These are phyloP conservation scores for Sebastes fasciatus DNA, from an alignment of 2,113 vertebrate genomes.

Conservation along the genomic window DNA sequence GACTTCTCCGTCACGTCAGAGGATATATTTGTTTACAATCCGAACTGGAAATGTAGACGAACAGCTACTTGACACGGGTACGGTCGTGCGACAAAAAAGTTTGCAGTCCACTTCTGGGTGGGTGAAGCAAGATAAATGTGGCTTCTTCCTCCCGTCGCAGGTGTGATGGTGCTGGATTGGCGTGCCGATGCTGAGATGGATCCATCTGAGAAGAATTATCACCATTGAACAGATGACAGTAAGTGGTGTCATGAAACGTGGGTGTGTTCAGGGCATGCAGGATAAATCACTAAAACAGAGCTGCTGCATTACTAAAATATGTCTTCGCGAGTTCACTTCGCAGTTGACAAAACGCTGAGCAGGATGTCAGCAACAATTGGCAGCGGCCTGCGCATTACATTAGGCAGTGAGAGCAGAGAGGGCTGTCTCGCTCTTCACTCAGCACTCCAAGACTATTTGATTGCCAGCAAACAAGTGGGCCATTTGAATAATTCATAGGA, in stretches of 20 bases:
- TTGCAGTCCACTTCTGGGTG: constrained; percentile 53
- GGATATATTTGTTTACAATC: constrained; percentile 48
- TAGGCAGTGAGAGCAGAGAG: constrained; percentile 59
- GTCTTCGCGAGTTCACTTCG: constrained; percentile 64
- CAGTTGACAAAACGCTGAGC: constrained; percentile 76
- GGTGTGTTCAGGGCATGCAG: constrained; percentile 28
- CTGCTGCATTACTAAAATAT: constrained; percentile 42
- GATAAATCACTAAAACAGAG: constrained; percentile 39
- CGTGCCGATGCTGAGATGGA: constrained; percentile 24
- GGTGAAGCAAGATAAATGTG: constrained; percentile 38
- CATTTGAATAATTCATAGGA: constrained; percentile 79
- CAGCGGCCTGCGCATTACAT: constrained; percentile 59
- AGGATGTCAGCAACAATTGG: constrained; percentile 77
- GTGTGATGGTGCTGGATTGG: constrained; percentile 53
- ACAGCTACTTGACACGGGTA: constrained; percentile 55
- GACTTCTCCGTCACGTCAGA: constrained; percentile 41
- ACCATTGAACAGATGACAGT: constrained; percentile 19
- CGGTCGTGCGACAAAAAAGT: constrained; percentile 27
- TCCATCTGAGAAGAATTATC: constrained; percentile 51
- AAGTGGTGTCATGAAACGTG: constrained; percentile 17
- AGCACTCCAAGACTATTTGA: constrained; percentile 66
- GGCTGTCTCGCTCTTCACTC: constrained; percentile 62
- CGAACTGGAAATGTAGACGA: constrained; percentile 49
- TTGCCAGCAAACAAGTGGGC: constrained; percentile 80
- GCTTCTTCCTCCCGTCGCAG: constrained; percentile 31